Conservation (phyloP, 2,888 invertebrate genomes). For the Craniophora ligustri region DNA sequence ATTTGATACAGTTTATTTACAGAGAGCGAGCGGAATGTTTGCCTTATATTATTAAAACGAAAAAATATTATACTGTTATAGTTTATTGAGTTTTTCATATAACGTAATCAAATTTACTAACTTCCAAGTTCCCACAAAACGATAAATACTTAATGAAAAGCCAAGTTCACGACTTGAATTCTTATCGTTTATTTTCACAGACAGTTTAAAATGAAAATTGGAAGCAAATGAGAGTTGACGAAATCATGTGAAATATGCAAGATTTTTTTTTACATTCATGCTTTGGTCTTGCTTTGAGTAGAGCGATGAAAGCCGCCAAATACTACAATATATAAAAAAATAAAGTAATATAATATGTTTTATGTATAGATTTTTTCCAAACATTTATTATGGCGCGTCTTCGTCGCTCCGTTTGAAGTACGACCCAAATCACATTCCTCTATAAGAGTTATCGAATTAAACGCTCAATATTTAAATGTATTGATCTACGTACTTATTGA, state of each 20-base stretch:
- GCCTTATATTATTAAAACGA: too few species aligned
- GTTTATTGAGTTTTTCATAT: too few species aligned
- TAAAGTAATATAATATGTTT: too few species aligned
- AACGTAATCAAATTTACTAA: too few species aligned
- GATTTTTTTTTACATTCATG: conserved; percentile 24
- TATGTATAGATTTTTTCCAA: too few species aligned
- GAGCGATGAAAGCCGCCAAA: neutral
- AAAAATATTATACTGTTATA: too few species aligned
- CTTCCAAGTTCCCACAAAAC: neutral
- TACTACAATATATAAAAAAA: too few species aligned
- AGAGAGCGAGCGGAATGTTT: too few species aligned
- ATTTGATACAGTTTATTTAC: too few species aligned
- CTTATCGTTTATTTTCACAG: conserved; percentile 50
- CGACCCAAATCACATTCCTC: conserved; percentile 60
- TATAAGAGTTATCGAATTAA: conserved; percentile 26
- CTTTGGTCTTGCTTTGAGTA: conserved; percentile 3
- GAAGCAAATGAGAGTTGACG: conserved; percentile 37
- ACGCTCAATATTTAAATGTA: conserved; percentile 54
- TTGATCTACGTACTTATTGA: conserved; percentile 66
- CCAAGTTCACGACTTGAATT: conserved; percentile 7
- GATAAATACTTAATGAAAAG: conserved; percentile 11
- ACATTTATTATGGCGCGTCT: neutral
- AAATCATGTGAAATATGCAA: conserved; percentile 51
- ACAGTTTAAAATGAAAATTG: conserved; percentile 38
- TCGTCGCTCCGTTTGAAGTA: conserved; percentile 5